Evolutionary conservation across 2,888 invertebrate genomes (phyloP).

Genomic region (Drosophila monieri): DNA sequence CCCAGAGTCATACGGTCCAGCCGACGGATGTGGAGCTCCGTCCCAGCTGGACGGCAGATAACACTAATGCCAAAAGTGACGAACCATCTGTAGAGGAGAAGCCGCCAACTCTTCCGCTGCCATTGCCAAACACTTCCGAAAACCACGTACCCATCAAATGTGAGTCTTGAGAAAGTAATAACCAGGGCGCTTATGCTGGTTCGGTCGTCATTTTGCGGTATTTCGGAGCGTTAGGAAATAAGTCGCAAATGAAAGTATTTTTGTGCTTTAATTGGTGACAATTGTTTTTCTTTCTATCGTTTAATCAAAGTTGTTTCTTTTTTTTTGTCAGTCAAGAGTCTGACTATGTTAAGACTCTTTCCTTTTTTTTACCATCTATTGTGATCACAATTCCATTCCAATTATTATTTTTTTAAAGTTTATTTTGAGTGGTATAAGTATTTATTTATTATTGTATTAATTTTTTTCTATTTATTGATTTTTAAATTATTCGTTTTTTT

Average conservation of each 20-base stretch:
- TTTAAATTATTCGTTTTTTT: neutral
- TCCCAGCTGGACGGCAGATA: conserved; percentile 58
- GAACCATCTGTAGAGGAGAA: neutral
- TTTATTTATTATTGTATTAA: too few species aligned
- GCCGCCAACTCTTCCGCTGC: neutral
- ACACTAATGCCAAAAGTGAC: neutral
- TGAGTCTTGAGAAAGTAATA: conserved; percentile 31
- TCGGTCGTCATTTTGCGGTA: conserved; percentile 5
- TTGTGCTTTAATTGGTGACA: neutral
- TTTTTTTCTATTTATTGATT: neutral
- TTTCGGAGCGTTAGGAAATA: conserved; percentile 20
- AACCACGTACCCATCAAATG: conserved; percentile 62
- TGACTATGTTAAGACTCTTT: neutral
- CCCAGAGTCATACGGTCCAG: conserved; percentile 61
- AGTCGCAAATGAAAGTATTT: conserved; percentile 11
- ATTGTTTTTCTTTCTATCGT: neutral
- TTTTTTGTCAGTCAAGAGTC: too few species aligned
- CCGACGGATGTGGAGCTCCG: conserved; percentile 73
- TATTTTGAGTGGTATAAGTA: too few species aligned
- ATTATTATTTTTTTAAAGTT: too few species aligned
- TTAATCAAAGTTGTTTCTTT: neutral
- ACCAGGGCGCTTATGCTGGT: conserved; percentile 1
- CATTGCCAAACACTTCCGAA: conserved; percentile 14
- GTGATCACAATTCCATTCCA: neutral
- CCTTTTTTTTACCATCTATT: neutral